Percentiles rank a stretch among this genome's conserved stretches.
Conservation (phyloP, 2,113 vertebrate species). For the Percopsis transmontana region DNA sequence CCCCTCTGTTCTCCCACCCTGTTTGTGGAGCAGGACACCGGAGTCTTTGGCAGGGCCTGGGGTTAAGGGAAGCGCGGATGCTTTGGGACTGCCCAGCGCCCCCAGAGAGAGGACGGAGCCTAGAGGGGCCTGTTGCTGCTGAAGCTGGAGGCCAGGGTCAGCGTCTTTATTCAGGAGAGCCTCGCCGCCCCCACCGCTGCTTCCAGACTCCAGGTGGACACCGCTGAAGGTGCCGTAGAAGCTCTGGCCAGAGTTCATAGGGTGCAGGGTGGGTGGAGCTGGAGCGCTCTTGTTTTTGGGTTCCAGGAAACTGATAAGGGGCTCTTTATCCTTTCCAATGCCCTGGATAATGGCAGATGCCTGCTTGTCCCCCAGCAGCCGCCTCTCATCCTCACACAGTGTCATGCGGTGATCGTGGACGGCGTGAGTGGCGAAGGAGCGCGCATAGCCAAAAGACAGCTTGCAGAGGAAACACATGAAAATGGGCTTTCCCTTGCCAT, state of each 20-base stretch:
- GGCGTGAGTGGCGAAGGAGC: conserved; percentile 96
- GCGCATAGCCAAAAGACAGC: conserved; percentile 96
- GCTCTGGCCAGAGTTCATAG: conserved; percentile 94
- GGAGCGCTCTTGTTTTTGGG: conserved; percentile 98
- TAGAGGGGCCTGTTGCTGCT: conserved; percentile 72
- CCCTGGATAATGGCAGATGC: conserved; percentile 99
- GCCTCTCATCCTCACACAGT: conserved; percentile 95
- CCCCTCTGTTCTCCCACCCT: conserved; percentile 81
- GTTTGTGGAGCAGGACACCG: conserved; percentile 70
- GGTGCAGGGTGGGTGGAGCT: conserved; percentile 88
- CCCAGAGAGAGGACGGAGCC: conserved; percentile 88
- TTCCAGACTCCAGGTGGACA: conserved; percentile 92
- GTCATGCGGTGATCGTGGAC: conserved; percentile 99
- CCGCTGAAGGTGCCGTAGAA: conserved; percentile 99
- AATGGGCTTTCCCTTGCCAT: conserved; percentile 98
- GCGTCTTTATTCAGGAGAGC: conserved; percentile 78
- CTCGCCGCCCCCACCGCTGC: conserved; percentile 69
- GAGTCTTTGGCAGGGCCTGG: conserved; percentile 94
- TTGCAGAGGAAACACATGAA: conserved; percentile 99
- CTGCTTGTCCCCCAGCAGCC: conserved; percentile 96
- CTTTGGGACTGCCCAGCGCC: conserved; percentile 87
- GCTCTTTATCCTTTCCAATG: conserved; percentile 99
- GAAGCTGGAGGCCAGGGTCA: conserved; percentile 75
- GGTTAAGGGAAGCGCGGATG: conserved; percentile 88
- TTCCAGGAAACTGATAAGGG: conserved; percentile 99